A percentile compares a stretch with the other conserved stretches of the same genome.
Conservation (phyloP, 2,797 vertebrate genomes). For the Remorina albescens region DNA sequence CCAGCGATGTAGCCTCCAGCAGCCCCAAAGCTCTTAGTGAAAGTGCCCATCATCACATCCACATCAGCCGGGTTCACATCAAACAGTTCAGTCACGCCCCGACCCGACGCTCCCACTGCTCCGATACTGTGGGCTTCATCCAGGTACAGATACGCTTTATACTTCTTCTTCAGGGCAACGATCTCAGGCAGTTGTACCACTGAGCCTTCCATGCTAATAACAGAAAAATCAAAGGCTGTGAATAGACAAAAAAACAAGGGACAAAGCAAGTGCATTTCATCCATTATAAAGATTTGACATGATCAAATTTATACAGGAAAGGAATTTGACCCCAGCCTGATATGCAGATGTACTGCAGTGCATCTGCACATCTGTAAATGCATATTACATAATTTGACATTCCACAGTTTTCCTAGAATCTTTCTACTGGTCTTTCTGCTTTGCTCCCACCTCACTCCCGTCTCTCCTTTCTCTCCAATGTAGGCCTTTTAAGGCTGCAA, state of each 20-base stretch:
- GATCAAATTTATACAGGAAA: slow-evolving; percentile 8
- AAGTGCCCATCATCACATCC: slow-evolving; percentile 97
- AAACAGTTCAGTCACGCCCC: slow-evolving; percentile 91
- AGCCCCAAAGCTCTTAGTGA: slow-evolving; percentile 97
- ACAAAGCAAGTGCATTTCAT: slow-evolving; percentile 5
- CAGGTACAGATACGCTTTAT: slow-evolving; percentile 96
- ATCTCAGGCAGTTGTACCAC: slow-evolving; percentile 92
- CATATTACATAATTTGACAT: slow-evolving; percentile 52
- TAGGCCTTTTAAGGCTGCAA: slow-evolving; percentile 72
- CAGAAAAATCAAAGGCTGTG: slow-evolving; percentile 33
- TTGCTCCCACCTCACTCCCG: slow-evolving; percentile 48
- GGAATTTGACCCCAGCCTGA: slow-evolving; percentile 16
- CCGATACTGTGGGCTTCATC: slow-evolving; percentile 99
- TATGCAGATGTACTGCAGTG: slow-evolving; percentile 13
- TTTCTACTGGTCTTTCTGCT: slow-evolving; percentile 49
- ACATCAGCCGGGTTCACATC: slow-evolving; percentile 88
- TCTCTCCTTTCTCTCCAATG: slow-evolving; percentile 45
- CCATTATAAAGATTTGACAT: slow-evolving; percentile 10
- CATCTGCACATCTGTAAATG: slow-evolving; percentile 42
- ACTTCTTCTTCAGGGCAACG: slow-evolving; percentile 95
- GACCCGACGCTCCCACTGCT: slow-evolving; percentile 87
- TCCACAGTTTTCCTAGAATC: slow-evolving; percentile 47
- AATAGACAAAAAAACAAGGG: slow-evolving; percentile 6
- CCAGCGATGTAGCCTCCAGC: slow-evolving; percentile 96
- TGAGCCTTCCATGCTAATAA: slow-evolving; percentile 95